Evolutionary conservation across 1,140 invertebrate genomes (phyloP), one percentile per base, ranked within the genome.

Genomic region (Drosophila repleta): DNA sequence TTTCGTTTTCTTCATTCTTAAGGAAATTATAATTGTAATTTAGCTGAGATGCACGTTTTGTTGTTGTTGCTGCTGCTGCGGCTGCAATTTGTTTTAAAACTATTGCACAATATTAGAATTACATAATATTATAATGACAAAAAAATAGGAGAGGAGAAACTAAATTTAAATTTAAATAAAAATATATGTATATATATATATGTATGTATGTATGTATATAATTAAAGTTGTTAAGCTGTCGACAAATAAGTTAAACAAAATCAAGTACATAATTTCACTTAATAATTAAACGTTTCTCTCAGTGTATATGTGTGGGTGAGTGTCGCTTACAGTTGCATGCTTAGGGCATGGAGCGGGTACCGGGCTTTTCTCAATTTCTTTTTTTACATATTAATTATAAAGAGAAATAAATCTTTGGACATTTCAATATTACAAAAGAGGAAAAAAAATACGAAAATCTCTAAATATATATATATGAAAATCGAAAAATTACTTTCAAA

Each of bases 21-120:
- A 73, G 24, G 46, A 80, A 84, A 80, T 71, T 81, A 74, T 77
- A 87, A 85, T 81, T 68, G 71, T 79, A 79, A 79, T 76, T 70
- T 65, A 53, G 63, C 60, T 85, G 81, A 83, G 80, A 83, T 83
- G 67, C 80, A 65, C 79, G 76, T 77, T 69, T 69, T 79, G 48
- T 56, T 72, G 60, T 57, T 80, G 76, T 39, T 75, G 61, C 24
- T 62, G 69, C 51, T 74, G 74, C 46, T 62, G 57, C 24, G 76
- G 48, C 46, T 79, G 81, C 81, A 85, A 63, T 78, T 35, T 84
- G 76, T 78, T 35, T 84, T 79, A 85, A 84, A 85, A 85, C 82
- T 85, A 85, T 85, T 85, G 82, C 82, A 85, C 82, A 85, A 81
- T 74, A 81, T 87, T 87, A 85, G 53, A 85, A 81, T 75, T 85